Evolutionary conservation across 2,888 invertebrate genomes (phyloP).

Genomic region (Periphyllus acericola): DNA sequence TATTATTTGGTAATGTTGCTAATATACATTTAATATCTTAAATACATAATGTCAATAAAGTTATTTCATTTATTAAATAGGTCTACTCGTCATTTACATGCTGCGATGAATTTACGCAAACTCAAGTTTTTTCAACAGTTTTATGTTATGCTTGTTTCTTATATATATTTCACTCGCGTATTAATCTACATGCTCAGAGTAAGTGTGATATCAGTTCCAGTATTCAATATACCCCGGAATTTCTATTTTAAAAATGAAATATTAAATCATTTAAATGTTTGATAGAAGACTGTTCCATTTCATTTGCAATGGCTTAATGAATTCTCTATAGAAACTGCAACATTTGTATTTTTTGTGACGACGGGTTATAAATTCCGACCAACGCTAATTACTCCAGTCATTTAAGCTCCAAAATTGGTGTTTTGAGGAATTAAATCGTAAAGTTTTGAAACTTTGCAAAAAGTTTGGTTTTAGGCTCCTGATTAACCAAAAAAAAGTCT

Average conservation of each 20-base stretch:
- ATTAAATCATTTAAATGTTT: not conserved
- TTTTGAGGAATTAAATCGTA: too few species aligned
- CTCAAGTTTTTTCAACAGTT: conserved; percentile 95
- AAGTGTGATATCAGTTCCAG: conserved; percentile 64
- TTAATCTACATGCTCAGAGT: conserved; percentile 92
- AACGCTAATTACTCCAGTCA: too few species aligned
- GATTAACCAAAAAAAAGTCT: too few species aligned
- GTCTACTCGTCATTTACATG: conserved; percentile 95
- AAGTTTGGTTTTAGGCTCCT: too few species aligned
- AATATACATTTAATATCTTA: not conserved
- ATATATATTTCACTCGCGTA: conserved; percentile 97
- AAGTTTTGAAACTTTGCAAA: too few species aligned
- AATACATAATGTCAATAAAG: not conserved
- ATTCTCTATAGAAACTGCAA: conserved; percentile 94
- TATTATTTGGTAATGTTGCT: conserved; percentile 82
- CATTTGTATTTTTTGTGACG: conserved; percentile 93
- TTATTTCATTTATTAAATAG: conserved; percentile 67
- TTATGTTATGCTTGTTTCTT: conserved; percentile 97
- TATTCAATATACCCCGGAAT: not conserved
- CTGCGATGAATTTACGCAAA: conserved; percentile 92
- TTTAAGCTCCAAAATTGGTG: too few species aligned
- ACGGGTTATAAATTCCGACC: conserved; percentile 98
- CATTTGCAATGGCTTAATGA: conserved; percentile 97
- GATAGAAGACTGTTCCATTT: conserved; percentile 93
- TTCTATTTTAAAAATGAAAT: conserved; percentile 28